Percentiles rank a stretch among this genome's conserved stretches.
phyloP scores from a whole-genome alignment of 2,113 vertebrate genomes.

The Oreochromis aureus region DNA sequence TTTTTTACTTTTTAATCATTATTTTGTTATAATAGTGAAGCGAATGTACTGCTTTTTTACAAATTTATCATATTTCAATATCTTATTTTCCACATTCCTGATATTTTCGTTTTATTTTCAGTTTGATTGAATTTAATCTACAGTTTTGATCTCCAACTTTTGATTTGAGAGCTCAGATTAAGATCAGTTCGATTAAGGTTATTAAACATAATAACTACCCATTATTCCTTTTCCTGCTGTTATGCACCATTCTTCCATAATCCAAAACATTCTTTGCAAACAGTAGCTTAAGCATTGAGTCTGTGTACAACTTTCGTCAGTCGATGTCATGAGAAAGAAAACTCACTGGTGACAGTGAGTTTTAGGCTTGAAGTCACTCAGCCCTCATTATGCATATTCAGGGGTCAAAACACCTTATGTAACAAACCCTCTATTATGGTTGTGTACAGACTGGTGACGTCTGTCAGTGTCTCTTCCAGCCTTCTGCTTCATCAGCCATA shows the following conservation, averaged over 20 bases:
- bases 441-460: not conserved
- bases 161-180: not conserved
- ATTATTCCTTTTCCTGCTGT: not conserved
- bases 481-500: not conserved
- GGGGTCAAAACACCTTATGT: not conserved
- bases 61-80: not conserved
- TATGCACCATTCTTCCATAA: not conserved
- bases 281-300: not conserved
- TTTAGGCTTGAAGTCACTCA: not conserved
- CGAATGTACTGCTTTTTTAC: not conserved
- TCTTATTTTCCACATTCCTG: not conserved
- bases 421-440: not conserved
- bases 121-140: not conserved
- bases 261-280: not conserved
- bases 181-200: not conserved
- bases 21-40: not conserved
- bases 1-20: not conserved
- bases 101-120: not conserved
- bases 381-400: not conserved
- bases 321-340: not conserved
- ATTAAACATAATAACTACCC: not conserved
- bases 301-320: not conserved
- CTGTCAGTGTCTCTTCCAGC: not conserved
- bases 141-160: not conserved
- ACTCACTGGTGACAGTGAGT: not conserved